These are phyloP conservation scores for Linurgus olivaceus DNA, from an alignment of 2,797 vertebrate species.

Conservation along the genomic window DNA sequence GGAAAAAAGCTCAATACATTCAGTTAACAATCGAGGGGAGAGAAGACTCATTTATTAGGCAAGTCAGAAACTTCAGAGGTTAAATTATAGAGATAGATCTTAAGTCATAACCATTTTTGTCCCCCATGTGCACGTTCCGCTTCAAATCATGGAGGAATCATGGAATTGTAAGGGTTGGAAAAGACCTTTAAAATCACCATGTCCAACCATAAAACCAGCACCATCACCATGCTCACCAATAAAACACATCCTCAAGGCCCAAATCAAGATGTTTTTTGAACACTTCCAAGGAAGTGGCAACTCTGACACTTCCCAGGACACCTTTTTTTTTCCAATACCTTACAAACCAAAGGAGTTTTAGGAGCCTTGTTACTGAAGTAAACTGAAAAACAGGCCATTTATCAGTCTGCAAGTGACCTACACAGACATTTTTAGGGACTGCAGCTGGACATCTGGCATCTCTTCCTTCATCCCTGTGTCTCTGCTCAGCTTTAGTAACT, in stretches of 20 bases:
- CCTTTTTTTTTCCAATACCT: too few relatives aligned
- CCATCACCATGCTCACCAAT: background rate
- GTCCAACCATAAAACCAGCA: background rate
- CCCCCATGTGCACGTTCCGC: accelerated
- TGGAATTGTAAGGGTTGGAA: background rate
- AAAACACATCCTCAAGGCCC: background rate
- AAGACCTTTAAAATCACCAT: background rate
- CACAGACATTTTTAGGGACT: background rate
- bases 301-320: accelerated
- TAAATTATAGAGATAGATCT: background rate
- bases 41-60: background rate
- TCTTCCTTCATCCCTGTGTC: accelerated
- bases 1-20: background rate
- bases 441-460: background rate
- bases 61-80: background rate
- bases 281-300: background rate
- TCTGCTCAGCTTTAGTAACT: background rate
- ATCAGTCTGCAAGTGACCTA: background rate
- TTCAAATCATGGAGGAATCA: background rate
- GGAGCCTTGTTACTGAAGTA: background rate
- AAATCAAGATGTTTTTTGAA: background rate
- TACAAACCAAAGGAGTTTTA: background rate
- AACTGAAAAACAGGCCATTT: background rate
- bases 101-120: background rate
- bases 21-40: background rate